phyloP scores from a whole-genome alignment of 2,797 vertebrate species.

The Coranthus polyacanthus region DNA sequence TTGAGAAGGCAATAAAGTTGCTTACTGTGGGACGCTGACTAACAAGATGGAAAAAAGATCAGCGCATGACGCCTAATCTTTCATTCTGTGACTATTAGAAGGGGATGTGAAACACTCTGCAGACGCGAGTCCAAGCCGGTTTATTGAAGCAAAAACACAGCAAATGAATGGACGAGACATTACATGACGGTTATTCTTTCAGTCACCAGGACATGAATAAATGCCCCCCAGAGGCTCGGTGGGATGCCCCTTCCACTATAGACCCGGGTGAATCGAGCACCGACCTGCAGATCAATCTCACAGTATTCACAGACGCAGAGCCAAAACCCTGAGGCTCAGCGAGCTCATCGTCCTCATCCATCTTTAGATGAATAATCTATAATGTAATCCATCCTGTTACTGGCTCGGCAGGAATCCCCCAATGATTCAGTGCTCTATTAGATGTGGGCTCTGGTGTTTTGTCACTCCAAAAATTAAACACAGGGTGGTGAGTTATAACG shows the following conservation, averaged over 20 bases:
- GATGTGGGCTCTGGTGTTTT: slow-evolving; percentile 3
- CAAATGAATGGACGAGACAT: not conserved
- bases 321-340: slow-evolving; percentile 15
- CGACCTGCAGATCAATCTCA: slow-evolving; percentile 48
- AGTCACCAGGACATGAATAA: slow-evolving; percentile 35
- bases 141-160: slow-evolving; percentile 1
- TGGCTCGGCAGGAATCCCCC: slow-evolving; percentile 29
- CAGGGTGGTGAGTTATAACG: not conserved
- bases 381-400: slow-evolving; percentile 58
- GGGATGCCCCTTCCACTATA: slow-evolving; percentile 11
- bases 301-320: slow-evolving; percentile 29
- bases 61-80: slow-evolving; percentile 39
- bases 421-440: slow-evolving; percentile 9
- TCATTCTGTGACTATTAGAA: slow-evolving; percentile 61
- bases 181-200: not conserved
- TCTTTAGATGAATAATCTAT: slow-evolving; percentile 72
- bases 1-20: slow-evolving; percentile 61
- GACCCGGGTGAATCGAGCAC: slow-evolving; percentile 32
- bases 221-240: slow-evolving; percentile 16
- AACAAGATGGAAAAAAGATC: slow-evolving; percentile 63
- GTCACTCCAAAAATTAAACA: slow-evolving; percentile 16
- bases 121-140: not conserved
- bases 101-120: slow-evolving; percentile 17
- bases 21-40: slow-evolving; percentile 50
- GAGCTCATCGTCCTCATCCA: slow-evolving; percentile 45